Percentiles rank a stretch among this genome's conserved stretches.
These are phyloP conservation scores for Pelobates cultripes DNA, from an alignment of 2,797 vertebrate genomes.

Conservation along the genomic window DNA sequence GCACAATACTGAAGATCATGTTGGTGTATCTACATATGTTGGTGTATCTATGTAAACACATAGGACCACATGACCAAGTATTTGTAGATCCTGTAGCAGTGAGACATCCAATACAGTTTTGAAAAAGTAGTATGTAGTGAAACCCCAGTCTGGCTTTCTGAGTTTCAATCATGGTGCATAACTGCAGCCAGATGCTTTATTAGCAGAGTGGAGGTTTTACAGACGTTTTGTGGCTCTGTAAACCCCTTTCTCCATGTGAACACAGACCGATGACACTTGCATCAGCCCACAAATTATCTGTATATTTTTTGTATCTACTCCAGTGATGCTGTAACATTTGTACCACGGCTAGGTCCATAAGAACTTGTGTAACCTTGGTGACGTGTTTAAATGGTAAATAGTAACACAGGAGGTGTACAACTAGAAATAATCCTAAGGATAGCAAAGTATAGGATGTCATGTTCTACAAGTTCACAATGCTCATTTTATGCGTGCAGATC, in stretches of 20 bases:
- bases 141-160: background rate
- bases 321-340: background rate
- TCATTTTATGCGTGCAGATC: background rate
- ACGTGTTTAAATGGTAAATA: background rate
- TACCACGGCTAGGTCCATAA: background rate
- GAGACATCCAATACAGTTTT: background rate
- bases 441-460: background rate
- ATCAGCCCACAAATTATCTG: background rate
- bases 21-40: too few relatives aligned
- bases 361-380: background rate
- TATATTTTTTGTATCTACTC: background rate
- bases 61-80: background rate
- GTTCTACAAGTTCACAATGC: background rate
- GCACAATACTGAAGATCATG: too few relatives aligned
- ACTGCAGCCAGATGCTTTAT: background rate
- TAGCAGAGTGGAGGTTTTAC: background rate
- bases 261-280: background rate
- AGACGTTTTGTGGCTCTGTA: background rate
- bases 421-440: background rate
- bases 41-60: background rate
- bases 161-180: background rate
- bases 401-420: background rate
- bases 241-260: background rate
- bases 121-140: background rate
- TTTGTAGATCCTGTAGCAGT: background rate